Evolutionary conservation across 2,888 invertebrate species (phyloP).

Genomic region (Itoplectis maculator): DNA sequence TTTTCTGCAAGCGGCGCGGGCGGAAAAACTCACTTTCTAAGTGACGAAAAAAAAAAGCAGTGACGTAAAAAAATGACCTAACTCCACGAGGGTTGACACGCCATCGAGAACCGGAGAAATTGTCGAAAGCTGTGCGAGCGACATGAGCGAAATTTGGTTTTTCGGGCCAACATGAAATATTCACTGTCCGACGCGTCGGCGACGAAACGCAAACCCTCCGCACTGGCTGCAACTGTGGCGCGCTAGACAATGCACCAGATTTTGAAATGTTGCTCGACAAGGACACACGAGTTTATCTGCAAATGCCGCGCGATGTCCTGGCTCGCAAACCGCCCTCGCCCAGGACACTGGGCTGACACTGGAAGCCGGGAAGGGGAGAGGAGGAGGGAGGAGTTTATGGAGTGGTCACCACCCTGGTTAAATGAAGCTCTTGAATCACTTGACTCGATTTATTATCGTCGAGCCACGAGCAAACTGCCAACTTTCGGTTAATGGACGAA

Average conservation of each 20-base stretch:
- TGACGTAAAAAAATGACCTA: background rate
- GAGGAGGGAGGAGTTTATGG: conserved; percentile 41
- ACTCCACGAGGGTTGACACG: conserved; percentile 6
- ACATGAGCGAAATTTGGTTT: conserved; percentile 1
- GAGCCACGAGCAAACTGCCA: conserved; percentile 15
- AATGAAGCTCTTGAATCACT: conserved; percentile 57
- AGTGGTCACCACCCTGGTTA: conserved; percentile 37
- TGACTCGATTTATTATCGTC: conserved; percentile 49
- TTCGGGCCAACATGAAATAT: conserved; percentile 33
- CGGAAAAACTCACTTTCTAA: no score
- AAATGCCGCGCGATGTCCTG: background rate
- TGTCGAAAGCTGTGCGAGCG: conserved; percentile 6
- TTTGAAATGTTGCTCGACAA: conserved; percentile 11
- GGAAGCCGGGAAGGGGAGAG: no score
- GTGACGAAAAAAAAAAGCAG: no score
- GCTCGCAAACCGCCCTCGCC: background rate
- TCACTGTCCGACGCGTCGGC: background rate
- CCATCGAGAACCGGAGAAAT: conserved; percentile 8
- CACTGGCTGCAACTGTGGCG: conserved; percentile 8
- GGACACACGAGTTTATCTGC: background rate
- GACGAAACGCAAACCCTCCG: conserved; percentile 25
- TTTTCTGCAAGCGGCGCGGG: no score
- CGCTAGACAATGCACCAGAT: conserved; percentile 27
- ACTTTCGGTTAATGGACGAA: conserved; percentile 4
- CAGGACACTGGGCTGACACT: conserved; percentile 9